Evolutionary conservation across 2,888 invertebrate species (phyloP).

Genomic region (Cyrtodaria siliqua): DNA sequence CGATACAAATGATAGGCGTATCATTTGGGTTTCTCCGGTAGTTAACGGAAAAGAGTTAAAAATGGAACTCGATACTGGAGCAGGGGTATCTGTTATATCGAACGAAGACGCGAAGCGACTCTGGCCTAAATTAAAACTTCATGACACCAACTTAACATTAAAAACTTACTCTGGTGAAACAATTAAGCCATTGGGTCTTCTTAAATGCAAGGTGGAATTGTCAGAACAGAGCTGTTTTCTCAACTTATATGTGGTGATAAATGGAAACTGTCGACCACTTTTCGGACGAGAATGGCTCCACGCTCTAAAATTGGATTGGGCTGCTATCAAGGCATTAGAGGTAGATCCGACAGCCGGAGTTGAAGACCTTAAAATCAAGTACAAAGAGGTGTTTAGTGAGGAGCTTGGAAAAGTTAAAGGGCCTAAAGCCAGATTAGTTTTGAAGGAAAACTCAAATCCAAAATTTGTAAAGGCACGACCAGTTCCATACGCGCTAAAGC

Average conservation of each 20-base stretch:
- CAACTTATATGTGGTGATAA: conserved; percentile 45
- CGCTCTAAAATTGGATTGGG: conserved; percentile 31
- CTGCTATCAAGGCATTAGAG: conserved; percentile 31
- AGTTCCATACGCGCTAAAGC: conserved; percentile 44
- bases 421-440: conserved; percentile 2
- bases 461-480: conserved; percentile 40
- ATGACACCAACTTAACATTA: conserved; percentile 28
- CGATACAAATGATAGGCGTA: neutral
- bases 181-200: conserved; percentile 17
- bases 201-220: conserved; percentile 33
- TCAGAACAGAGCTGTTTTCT: conserved; percentile 14
- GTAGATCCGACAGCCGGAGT: neutral
- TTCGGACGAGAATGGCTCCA: conserved; percentile 55
- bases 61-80: conserved; percentile 66
- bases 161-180: conserved; percentile 51
- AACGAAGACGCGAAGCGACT: conserved; percentile 22
- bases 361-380: conserved; percentile 18
- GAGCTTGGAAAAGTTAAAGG: conserved; percentile 28
- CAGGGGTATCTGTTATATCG: conserved; percentile 55
- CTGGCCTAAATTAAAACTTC: conserved; percentile 5
- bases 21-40: conserved; percentile 15
- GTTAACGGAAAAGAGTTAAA: conserved; percentile 34
- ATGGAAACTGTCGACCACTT: conserved; percentile 44
- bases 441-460: conserved; percentile 26
- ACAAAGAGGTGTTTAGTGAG: conserved; percentile 10